Conservation (phyloP, 2,113 vertebrate genomes). For the Tretioscincus oriximinensis region DNA sequence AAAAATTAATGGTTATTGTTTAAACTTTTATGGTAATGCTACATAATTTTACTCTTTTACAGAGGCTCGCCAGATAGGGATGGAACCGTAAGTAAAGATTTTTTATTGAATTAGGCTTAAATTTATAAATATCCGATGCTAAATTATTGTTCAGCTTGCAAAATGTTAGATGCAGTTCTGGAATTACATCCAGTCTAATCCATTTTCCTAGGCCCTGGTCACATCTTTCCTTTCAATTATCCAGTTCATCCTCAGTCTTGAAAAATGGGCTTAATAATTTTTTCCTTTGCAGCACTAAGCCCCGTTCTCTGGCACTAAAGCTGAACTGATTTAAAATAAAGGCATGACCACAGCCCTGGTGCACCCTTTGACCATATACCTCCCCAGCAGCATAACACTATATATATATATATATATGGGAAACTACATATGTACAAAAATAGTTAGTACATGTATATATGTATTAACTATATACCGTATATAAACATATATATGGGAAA, state of each 20-base stretch:
- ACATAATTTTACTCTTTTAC: conserved; percentile 53
- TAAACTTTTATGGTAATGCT: accelerated
- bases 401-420: too few species aligned
- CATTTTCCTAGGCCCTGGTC: not conserved
- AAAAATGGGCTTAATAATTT: too few species aligned
- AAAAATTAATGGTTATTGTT: accelerated
- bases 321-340: too few species aligned
- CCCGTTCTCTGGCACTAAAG: too few species aligned
- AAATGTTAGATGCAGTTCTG: not conserved
- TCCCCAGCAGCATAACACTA: not conserved
- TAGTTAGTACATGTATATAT: too few species aligned
- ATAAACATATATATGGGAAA: not conserved
- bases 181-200: not conserved
- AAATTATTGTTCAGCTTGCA: not conserved
- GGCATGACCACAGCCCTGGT: too few species aligned
- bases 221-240: too few species aligned
- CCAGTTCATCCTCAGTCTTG: too few species aligned
- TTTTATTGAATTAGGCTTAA: not conserved
- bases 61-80: conserved; percentile 96
- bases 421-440: too few species aligned
- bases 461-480: too few species aligned
- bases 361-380: not conserved
- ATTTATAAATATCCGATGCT: not conserved
- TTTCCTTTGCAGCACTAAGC: too few species aligned
- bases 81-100: conserved; percentile 81